A percentile compares a stretch with the other conserved stretches of the same genome.
These are phyloP conservation scores for Lamellibrachia satsuma DNA, from an alignment of 2,888 invertebrate genomes.

Conservation along the genomic window DNA sequence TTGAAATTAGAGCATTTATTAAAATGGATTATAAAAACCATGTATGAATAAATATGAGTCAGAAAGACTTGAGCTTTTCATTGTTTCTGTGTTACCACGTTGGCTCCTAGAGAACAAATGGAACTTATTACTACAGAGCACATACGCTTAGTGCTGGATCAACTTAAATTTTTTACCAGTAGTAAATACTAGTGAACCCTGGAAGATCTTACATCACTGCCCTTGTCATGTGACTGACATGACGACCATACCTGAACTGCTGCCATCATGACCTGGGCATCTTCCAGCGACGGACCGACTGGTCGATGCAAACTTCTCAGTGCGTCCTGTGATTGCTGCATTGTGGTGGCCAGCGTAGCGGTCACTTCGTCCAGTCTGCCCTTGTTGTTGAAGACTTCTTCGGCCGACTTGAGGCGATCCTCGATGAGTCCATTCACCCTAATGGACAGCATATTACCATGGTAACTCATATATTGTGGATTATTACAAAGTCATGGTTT, in stretches of 20 bases:
- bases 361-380: conserved; percentile 83
- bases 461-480: background rate
- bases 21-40: too few relatives aligned
- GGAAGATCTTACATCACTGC: background rate
- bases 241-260: conserved; percentile 56
- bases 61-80: too few relatives aligned
- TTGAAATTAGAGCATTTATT: too few relatives aligned
- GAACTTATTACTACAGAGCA: too few relatives aligned
- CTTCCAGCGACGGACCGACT: conserved; percentile 86
- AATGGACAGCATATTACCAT: background rate
- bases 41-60: too few relatives aligned
- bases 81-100: too few relatives aligned
- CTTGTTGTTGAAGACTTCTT: conserved; percentile 82
- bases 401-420: conserved; percentile 64
- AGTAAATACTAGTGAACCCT: conserved; percentile 21
- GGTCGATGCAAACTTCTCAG: conserved; percentile 85
- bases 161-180: background rate
- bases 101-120: too few relatives aligned
- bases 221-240: background rate
- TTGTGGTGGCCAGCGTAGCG: conserved; percentile 81
- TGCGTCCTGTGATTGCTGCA: conserved; percentile 84
- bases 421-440: conserved; percentile 27
- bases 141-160: too few relatives aligned
- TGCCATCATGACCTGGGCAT: conserved; percentile 80
- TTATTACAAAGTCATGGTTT: background rate